A percentile compares a stretch with the other conserved stretches of the same genome.
Evolutionary conservation across 2,888 invertebrate genomes (phyloP).

Genomic region (Aleiodes alternator): DNA sequence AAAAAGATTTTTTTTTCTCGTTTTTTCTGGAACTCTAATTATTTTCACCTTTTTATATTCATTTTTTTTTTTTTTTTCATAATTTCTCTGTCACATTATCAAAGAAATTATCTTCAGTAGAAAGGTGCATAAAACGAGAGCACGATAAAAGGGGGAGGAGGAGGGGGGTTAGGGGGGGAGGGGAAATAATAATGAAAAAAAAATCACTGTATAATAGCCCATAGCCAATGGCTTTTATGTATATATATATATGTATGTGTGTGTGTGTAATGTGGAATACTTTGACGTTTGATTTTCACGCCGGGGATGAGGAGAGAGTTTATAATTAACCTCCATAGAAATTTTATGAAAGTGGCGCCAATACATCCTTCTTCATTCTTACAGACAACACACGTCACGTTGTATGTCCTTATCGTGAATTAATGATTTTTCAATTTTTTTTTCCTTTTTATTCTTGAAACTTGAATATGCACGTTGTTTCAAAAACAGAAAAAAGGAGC

Average conservation of each 20-base stretch:
- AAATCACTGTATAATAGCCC: too few species aligned
- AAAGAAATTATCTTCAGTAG: neutral
- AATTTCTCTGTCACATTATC: conserved; percentile 8
- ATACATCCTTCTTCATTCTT: conserved; percentile 3
- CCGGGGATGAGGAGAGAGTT: conserved; percentile 54
- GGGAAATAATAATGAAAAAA: too few species aligned
- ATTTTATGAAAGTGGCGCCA: conserved; percentile 59
- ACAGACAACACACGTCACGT: neutral
- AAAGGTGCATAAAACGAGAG: neutral
- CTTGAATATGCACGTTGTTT: too few species aligned
- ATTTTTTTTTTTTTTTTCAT: neutral
- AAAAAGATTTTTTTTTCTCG: too few species aligned
- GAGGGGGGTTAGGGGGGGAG: too few species aligned
- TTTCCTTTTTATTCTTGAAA: too few species aligned
- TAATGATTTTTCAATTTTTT: conserved; percentile 18
- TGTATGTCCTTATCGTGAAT: conserved; percentile 12
- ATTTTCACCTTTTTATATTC: neutral
- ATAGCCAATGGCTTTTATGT: too few species aligned
- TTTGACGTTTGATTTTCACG: conserved; percentile 6
- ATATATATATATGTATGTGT: neutral
- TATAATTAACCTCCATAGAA: conserved; percentile 59
- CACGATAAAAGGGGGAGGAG: neutral
- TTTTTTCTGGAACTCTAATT: neutral
- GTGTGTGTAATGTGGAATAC: neutral
- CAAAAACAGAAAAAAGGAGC: too few species aligned